A percentile compares a stretch with the other conserved stretches of the same genome.
These are phyloP conservation scores for Avahi laniger DNA, from an alignment of 2,797 vertebrate genomes.

Conservation along the genomic window DNA sequence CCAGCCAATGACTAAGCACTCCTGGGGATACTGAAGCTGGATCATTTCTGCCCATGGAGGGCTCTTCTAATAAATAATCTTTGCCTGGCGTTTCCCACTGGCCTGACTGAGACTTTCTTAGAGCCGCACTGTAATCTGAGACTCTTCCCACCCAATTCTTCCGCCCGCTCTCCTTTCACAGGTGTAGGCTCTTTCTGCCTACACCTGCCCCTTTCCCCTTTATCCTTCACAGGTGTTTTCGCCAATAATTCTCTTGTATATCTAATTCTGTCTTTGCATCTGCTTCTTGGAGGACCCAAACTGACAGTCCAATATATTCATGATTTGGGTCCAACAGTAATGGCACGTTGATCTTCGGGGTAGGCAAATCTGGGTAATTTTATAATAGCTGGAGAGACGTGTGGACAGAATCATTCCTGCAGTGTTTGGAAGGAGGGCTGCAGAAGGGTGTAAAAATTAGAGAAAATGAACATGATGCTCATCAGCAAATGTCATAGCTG, in stretches of 20 bases:
- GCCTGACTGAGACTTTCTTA: background rate
- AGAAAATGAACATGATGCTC: background rate
- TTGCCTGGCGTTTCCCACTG: background rate
- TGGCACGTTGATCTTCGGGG: background rate
- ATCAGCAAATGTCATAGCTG: background rate
- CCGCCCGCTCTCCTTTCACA: conserved; percentile 12
- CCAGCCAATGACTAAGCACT: background rate
- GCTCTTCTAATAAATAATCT: background rate
- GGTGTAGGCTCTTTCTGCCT: background rate
- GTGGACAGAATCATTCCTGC: background rate
- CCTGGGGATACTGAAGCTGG: no score
- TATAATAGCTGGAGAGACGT: background rate
- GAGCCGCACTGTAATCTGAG: background rate
- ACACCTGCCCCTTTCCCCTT: background rate
- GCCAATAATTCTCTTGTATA: background rate
- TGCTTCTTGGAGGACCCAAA: background rate
- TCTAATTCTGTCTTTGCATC: background rate
- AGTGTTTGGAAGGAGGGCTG: background rate
- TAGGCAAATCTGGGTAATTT: background rate
- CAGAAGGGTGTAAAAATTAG: background rate
- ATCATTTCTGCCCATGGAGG: background rate
- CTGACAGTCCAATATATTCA: background rate
- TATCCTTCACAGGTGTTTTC: background rate
- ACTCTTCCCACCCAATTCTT: background rate
- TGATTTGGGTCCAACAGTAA: background rate